A percentile compares a stretch with the other conserved stretches of the same genome.
Evolutionary conservation across 2,888 invertebrate genomes (phyloP).

Genomic region (Nomada hirtipes): DNA sequence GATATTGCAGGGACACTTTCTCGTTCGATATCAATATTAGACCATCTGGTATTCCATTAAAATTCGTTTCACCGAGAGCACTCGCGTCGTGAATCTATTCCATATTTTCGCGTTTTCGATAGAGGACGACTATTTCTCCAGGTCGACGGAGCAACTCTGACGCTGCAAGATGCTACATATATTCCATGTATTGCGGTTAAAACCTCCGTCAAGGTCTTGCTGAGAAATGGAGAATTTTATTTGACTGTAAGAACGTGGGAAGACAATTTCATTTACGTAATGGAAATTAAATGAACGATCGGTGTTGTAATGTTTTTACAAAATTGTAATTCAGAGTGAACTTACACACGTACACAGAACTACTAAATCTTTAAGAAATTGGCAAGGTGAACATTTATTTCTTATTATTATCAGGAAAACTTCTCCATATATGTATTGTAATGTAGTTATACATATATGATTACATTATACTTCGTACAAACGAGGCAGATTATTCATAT

Average conservation of each 20-base stretch:
- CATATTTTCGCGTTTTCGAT: conserved; percentile 58
- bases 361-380: not conserved
- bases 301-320: too few relatives aligned
- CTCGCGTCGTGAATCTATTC: conserved; percentile 49
- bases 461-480: too few relatives aligned
- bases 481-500: too few relatives aligned
- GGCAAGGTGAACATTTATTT: not conserved
- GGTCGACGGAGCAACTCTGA: not conserved
- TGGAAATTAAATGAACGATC: too few relatives aligned
- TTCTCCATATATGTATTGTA: not conserved
- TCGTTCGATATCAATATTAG: conserved; percentile 55
- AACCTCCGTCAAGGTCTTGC: too few relatives aligned
- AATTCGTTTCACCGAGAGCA: conserved; percentile 50
- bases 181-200: not conserved
- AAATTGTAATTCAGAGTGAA: too few relatives aligned
- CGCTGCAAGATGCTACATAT: not conserved
- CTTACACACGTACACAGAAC: too few relatives aligned
- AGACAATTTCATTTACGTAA: too few relatives aligned
- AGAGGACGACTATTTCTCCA: conserved; percentile 3
- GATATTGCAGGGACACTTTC: conserved; percentile 32
- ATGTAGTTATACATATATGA: too few relatives aligned
- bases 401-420: not conserved
- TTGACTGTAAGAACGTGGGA: too few relatives aligned
- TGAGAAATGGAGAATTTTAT: too few relatives aligned
- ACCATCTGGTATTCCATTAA: conserved; percentile 62